phyloP scores from a whole-genome alignment of 2,797 vertebrate species.

The Apogon hyalosoma region DNA sequence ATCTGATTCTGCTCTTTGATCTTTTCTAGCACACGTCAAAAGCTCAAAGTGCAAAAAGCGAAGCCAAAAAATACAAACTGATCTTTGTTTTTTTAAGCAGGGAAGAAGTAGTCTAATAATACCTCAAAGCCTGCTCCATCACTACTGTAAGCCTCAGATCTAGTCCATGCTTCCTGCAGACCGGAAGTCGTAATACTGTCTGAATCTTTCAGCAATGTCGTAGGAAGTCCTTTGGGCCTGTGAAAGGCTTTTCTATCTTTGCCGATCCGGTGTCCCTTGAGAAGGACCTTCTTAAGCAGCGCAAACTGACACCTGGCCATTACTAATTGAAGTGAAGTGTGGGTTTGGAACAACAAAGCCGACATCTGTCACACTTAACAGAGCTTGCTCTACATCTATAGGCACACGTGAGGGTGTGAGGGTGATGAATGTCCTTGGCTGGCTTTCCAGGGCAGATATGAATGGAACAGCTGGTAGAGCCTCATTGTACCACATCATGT shows the following conservation, averaged over 20 bases:
- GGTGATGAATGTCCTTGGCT: constrained; percentile 56
- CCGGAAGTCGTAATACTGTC: constrained; percentile 62
- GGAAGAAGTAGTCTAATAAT: not conserved
- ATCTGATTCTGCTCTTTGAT: constrained; percentile 46
- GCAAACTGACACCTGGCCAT: constrained; percentile 84
- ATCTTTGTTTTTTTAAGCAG: constrained; percentile 1
- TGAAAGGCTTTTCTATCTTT: constrained; percentile 64
- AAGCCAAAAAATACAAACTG: not conserved
- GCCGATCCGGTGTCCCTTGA: constrained; percentile 71
- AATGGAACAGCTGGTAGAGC: constrained; percentile 57
- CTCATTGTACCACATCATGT: constrained; percentile 36
- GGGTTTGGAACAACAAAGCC: constrained; percentile 67
- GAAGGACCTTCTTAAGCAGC: constrained; percentile 65
- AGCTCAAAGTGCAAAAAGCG: constrained; percentile 7
- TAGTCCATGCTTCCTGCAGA: constrained; percentile 2
- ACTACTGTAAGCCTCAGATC: not conserved
- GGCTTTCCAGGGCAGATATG: constrained; percentile 47
- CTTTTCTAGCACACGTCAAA: constrained; percentile 10
- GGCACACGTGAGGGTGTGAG: constrained; percentile 56
- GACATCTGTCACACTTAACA: constrained; percentile 78
- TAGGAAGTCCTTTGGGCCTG: constrained; percentile 58
- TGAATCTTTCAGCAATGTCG: constrained; percentile 67
- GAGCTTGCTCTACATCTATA: constrained; percentile 70
- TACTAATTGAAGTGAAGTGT: constrained; percentile 86
- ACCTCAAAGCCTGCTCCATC: not conserved